A percentile compares a stretch with the other conserved stretches of the same genome.
phyloP scores from a whole-genome alignment of 1,140 invertebrate species.

The Anthonomus grandis region DNA sequence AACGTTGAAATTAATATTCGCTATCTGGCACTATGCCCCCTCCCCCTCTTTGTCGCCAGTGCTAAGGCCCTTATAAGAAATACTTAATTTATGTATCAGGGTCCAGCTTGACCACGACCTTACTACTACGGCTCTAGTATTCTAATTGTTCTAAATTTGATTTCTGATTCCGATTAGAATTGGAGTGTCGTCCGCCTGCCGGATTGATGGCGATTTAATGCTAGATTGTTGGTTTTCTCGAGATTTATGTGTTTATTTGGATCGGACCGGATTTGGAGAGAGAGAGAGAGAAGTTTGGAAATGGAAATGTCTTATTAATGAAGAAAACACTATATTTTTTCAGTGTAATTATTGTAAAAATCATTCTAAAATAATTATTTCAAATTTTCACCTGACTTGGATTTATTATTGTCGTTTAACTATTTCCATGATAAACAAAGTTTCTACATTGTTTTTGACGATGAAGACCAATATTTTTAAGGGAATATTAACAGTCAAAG shows the following conservation, averaged over 20 bases:
- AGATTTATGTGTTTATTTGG: slow-evolving; percentile 25
- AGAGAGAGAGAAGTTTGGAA: too few species aligned
- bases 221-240: slow-evolving; percentile 17
- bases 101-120: slow-evolving; percentile 21
- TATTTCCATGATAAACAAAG: too few species aligned
- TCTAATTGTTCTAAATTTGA: slow-evolving; percentile 28
- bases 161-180: slow-evolving; percentile 24
- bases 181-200: slow-evolving; percentile 5
- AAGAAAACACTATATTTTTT: too few species aligned
- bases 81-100: slow-evolving; percentile 20
- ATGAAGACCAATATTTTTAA: too few species aligned
- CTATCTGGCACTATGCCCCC: slow-evolving; percentile 12
- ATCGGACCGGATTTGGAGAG: too few species aligned
- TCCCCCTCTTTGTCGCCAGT: neutral
- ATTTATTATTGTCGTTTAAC: too few species aligned
- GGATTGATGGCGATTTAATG: slow-evolving; percentile 29
- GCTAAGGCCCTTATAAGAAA: slow-evolving; percentile 22
- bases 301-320: too few species aligned
- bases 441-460: too few species aligned
- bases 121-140: slow-evolving; percentile 16
- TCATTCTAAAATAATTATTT: too few species aligned
- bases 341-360: too few species aligned
- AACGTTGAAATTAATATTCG: slow-evolving; percentile 27
- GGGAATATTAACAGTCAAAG: too few species aligned
- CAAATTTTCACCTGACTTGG: too few species aligned